phyloP scores from a whole-genome alignment of 2,797 vertebrate species.

The Onychomys arenicola region DNA sequence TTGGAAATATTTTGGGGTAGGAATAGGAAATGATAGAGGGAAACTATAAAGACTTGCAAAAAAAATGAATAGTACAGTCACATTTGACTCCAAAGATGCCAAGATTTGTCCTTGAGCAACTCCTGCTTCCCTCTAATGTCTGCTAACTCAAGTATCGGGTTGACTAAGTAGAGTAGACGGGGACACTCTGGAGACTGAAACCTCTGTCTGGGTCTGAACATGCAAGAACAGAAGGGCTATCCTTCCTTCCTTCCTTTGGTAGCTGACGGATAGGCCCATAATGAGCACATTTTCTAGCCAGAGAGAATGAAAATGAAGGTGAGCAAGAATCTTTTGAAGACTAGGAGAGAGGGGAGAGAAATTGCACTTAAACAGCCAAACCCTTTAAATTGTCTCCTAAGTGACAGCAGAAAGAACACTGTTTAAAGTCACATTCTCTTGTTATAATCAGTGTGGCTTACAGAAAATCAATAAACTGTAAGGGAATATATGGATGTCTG shows the following conservation, averaged over 20 bases:
- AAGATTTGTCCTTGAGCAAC: conserved; percentile 69
- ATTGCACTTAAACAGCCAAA: conserved; percentile 40
- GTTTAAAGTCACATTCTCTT: conserved; percentile 50
- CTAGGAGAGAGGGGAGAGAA: background rate
- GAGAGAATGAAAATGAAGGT: conserved; percentile 74
- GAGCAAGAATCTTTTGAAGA: conserved; percentile 78
- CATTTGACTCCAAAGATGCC: conserved; percentile 72
- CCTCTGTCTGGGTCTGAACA: conserved; percentile 51
- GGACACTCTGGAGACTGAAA: conserved; percentile 67
- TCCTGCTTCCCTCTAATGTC: conserved; percentile 47
- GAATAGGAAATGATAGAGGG: background rate
- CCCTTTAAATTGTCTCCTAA: conserved; percentile 66
- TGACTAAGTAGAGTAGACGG: conserved; percentile 73
- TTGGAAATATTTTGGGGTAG: conserved; percentile 64
- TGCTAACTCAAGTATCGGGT: conserved; percentile 71
- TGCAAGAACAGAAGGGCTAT: conserved; percentile 57
- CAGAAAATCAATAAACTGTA: conserved; percentile 66
- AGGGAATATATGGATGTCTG: conserved; percentile 25
- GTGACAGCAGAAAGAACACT: background rate
- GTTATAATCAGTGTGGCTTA: conserved; percentile 63
- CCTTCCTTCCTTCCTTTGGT: conserved; percentile 28
- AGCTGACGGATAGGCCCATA: conserved; percentile 46
- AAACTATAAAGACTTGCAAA: conserved; percentile 51
- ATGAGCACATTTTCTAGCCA: conserved; percentile 71
- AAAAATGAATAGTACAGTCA: conserved; percentile 80